Evolutionary conservation across 2,888 invertebrate genomes (phyloP), one percentile per base, ranked within the genome.

Genomic region (Stomorhina lunata): DNA sequence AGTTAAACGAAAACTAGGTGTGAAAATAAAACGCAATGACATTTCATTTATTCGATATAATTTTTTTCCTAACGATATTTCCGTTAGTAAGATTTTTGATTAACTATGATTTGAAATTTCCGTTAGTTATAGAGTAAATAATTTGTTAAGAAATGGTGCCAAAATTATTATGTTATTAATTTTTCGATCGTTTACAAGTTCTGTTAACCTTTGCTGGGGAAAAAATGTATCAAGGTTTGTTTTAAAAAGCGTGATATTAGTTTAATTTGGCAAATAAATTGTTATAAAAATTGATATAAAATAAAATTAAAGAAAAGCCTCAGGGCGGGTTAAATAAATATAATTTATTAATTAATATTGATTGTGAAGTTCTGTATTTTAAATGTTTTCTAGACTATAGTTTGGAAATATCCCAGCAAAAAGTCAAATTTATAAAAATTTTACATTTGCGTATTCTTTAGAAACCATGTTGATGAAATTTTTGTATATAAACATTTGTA

Each of bases 21-120:
- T 73, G 72, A 80, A 79, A n/a, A n/a, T n/a, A n/a, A 29, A 76
- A 50, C n/a, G 48, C 27, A 37, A 53, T 63, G 15, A 25, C 43
- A 43, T 73, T 73, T 17, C 25, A 34, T 66, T 25, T 68, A 72
- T 50, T 45, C 57, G n/a, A n/a, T n/a, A n/a, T 20, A 34, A 15
- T 27, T 57, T 50, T 72, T 66, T 66, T 59, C 72, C 59, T n/a
- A n/a, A n/a, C n/a, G 50, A 48, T 72, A 71, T 79, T 79, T 79
- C 66, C 72, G 68, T 45, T 68, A 37, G n/a, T n/a, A n/a, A n/a
- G 59, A 53, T 25, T 50, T 68, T 40, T 29, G 48, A 57, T 72
- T 59, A 48, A 6, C n/a, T 45, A 25, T 34, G n/a, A 71, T 63
- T 63, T 63, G 45, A 63, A 69, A 71, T 55, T 71, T 63, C 78